These are phyloP conservation scores for Centropyge bicolor DNA, from an alignment of 2,797 vertebrate genomes.

Conservation along the genomic window DNA sequence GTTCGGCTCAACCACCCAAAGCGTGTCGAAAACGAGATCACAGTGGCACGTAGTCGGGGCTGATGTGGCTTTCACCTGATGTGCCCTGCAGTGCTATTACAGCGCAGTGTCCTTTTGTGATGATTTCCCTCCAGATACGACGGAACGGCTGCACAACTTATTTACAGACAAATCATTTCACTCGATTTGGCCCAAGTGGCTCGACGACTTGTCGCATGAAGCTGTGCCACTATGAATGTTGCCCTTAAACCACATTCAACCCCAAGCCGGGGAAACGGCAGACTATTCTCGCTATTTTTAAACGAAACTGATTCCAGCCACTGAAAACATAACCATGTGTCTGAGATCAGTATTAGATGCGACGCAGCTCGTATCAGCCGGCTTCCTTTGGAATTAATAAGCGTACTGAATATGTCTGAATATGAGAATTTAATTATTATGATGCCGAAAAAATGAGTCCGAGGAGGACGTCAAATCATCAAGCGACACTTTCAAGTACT, in stretches of 20 bases:
- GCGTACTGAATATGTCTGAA: neutral
- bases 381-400: neutral
- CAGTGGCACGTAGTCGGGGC: constrained; percentile 8
- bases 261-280: constrained; percentile 10
- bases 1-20: constrained; percentile 27
- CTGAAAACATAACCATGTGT: neutral
- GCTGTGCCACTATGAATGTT: neutral
- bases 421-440: neutral
- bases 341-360: neutral
- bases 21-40: constrained; percentile 17
- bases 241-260: constrained; percentile 30
- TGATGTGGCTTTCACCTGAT: constrained; percentile 54
- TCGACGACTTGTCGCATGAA: constrained; percentile 31
- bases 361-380: neutral
- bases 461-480: neutral
- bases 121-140: constrained; percentile 42
- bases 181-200: constrained; percentile 29
- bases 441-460: neutral
- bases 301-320: neutral
- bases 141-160: constrained; percentile 23
- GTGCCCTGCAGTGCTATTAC: constrained; percentile 19
- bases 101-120: constrained; percentile 42
- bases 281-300: neutral
- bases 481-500: neutral
- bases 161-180: constrained; percentile 42